phyloP scores from a whole-genome alignment of 2,797 vertebrate species.

The Vipera ursinii region DNA sequence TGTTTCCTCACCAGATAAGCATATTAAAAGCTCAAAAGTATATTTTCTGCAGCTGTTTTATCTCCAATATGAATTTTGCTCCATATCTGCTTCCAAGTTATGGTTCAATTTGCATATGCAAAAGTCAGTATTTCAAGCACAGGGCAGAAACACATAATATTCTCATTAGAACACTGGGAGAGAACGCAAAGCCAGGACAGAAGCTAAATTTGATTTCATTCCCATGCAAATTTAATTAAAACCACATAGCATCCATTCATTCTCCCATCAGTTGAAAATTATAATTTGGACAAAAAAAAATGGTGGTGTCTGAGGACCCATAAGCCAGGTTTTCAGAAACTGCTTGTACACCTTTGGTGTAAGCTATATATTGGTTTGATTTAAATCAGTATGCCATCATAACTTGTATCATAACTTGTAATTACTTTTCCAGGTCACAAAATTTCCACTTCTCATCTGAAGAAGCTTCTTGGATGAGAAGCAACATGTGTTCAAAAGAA shows the following conservation, averaged over 20 bases:
- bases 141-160: neutral
- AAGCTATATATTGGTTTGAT: neutral
- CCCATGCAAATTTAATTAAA: neutral
- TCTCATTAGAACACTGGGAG: neutral
- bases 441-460: no score
- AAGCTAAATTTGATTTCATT: neutral
- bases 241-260: neutral
- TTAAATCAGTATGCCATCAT: neutral
- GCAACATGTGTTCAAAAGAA: no score
- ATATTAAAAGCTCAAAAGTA: neutral
- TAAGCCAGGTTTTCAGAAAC: neutral
- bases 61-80: neutral
- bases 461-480: no score
- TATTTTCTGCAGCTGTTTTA: neutral
- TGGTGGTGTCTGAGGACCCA: neutral
- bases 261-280: neutral
- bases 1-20: neutral
- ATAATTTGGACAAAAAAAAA: neutral
- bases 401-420: neutral
- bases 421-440: neutral
- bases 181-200: neutral
- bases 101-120: neutral
- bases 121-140: neutral
- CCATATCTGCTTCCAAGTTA: neutral
- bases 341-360: neutral